A percentile compares a stretch with the other conserved stretches of the same genome.
phyloP scores from a whole-genome alignment of 2,113 vertebrate species.

The Nematolebias whitei region DNA sequence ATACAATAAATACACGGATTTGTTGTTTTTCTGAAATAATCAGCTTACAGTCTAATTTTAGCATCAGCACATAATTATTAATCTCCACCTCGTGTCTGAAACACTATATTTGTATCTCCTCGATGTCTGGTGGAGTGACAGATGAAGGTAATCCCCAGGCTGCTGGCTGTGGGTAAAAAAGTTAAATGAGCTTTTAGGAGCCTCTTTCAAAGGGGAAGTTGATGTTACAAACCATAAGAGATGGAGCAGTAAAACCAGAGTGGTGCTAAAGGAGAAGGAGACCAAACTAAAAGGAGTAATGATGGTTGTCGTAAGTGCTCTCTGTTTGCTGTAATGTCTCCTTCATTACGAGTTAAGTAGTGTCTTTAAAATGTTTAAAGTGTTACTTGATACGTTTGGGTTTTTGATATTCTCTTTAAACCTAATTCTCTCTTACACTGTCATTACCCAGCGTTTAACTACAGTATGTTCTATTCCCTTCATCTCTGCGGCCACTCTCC shows the following conservation, averaged over 20 bases:
- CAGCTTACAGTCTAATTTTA: neutral
- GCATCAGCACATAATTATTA: neutral
- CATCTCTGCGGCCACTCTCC: neutral
- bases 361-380: too few relatives aligned
- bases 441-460: neutral
- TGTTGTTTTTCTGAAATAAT: neutral
- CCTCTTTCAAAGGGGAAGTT: neutral
- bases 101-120: neutral
- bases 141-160: neutral
- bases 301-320: slow-evolving; percentile 7
- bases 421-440: too few relatives aligned
- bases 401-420: neutral
- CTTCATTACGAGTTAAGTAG: neutral
- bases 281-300: neutral
- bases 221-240: neutral
- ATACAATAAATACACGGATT: too few relatives aligned
- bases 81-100: too few relatives aligned
- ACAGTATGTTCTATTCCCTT: neutral
- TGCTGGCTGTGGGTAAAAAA: neutral
- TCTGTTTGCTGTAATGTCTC: slow-evolving; percentile 6
- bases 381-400: neutral
- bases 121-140: neutral
- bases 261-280: slow-evolving; percentile 3
- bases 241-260: neutral
- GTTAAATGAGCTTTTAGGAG: neutral